These are phyloP conservation scores for Galerucella calmariensis DNA, from an alignment of 2,888 invertebrate genomes.

Conservation along the genomic window DNA sequence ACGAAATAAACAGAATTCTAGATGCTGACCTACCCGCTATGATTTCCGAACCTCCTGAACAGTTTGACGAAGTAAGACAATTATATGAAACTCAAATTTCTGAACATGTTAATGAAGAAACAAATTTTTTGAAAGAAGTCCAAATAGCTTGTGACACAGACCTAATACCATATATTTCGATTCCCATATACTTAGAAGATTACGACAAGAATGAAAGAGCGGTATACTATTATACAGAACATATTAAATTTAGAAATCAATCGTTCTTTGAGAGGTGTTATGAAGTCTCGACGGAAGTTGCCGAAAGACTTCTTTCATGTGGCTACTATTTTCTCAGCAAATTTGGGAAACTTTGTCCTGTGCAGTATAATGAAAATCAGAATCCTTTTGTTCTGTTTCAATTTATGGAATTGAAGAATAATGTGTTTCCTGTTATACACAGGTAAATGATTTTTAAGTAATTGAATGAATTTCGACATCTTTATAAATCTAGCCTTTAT, in stretches of 20 bases:
- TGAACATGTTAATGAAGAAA: slow-evolving; percentile 64
- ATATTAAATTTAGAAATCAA: slow-evolving; percentile 64
- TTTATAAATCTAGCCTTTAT: too few species aligned
- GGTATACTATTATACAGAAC: slow-evolving; percentile 54
- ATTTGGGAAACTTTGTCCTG: slow-evolving; percentile 75
- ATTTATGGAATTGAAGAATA: slow-evolving; percentile 61
- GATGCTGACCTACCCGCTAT: slow-evolving; percentile 64
- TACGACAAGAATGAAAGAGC: slow-evolving; percentile 55
- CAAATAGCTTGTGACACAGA: slow-evolving; percentile 63
- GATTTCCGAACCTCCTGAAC: slow-evolving; percentile 66
- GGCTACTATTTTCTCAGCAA: slow-evolving; percentile 74
- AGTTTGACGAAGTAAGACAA: slow-evolving; percentile 65
- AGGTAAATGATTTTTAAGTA: slow-evolving; percentile 32
- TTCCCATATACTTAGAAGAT: slow-evolving; percentile 64
- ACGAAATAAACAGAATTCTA: slow-evolving; percentile 63
- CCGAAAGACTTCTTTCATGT: slow-evolving; percentile 68
- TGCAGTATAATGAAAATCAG: slow-evolving; percentile 68
- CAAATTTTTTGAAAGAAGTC: slow-evolving; percentile 64
- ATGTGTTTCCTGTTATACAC: slow-evolving; percentile 70
- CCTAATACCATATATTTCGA: slow-evolving; percentile 64
- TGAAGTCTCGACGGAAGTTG: slow-evolving; percentile 67
- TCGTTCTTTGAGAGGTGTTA: slow-evolving; percentile 71
- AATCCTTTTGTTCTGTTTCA: slow-evolving; percentile 68
- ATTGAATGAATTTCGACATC: not conserved
- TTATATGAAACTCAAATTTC: slow-evolving; percentile 66